A percentile compares a stretch with the other conserved stretches of the same genome.
Evolutionary conservation across 2,888 invertebrate genomes (phyloP).

Genomic region (Dryocosmus kuriphilus): DNA sequence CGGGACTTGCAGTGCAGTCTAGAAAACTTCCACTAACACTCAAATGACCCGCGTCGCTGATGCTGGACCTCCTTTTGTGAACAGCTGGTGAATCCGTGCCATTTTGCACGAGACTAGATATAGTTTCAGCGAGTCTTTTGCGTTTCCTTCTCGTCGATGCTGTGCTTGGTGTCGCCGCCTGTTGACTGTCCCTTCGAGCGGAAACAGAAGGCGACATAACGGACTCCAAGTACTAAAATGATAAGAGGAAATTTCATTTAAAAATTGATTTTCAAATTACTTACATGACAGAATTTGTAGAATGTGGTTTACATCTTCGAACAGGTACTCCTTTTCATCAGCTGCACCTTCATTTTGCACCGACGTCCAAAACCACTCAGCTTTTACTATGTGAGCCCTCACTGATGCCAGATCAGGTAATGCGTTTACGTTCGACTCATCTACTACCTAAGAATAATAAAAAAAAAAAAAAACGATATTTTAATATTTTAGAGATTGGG

Average conservation of each 20-base stretch:
- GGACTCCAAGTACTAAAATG: slow-evolving; percentile 78
- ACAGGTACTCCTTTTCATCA: slow-evolving; percentile 93
- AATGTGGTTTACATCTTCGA: slow-evolving; percentile 86
- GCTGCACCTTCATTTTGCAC: slow-evolving; percentile 97
- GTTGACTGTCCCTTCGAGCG: slow-evolving; percentile 75
- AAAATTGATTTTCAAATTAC: neutral
- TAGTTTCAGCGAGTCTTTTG: slow-evolving; percentile 85
- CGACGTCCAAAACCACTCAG: slow-evolving; percentile 99
- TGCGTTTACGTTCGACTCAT: slow-evolving; percentile 86
- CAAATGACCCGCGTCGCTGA: slow-evolving; percentile 90
- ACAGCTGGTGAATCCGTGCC: slow-evolving; percentile 79
- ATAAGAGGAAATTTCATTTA: slow-evolving; percentile 2
- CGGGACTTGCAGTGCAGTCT: slow-evolving; percentile 92
- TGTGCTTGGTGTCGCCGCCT: slow-evolving; percentile 77
- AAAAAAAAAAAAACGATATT: slow-evolving; percentile 15
- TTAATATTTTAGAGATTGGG: slow-evolving; percentile 11
- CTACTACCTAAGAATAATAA: slow-evolving; percentile 85
- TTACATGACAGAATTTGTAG: neutral
- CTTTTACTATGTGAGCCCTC: slow-evolving; percentile 89
- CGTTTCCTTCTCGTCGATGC: slow-evolving; percentile 86
- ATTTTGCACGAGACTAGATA: slow-evolving; percentile 80
- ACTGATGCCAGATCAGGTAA: slow-evolving; percentile 85
- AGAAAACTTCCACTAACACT: slow-evolving; percentile 93
- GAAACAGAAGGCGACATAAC: slow-evolving; percentile 76
- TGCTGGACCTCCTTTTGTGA: slow-evolving; percentile 90